These are phyloP conservation scores for Hypsibius dujardini DNA, from an alignment of 1,140 invertebrate species.

Conservation along the genomic window DNA sequence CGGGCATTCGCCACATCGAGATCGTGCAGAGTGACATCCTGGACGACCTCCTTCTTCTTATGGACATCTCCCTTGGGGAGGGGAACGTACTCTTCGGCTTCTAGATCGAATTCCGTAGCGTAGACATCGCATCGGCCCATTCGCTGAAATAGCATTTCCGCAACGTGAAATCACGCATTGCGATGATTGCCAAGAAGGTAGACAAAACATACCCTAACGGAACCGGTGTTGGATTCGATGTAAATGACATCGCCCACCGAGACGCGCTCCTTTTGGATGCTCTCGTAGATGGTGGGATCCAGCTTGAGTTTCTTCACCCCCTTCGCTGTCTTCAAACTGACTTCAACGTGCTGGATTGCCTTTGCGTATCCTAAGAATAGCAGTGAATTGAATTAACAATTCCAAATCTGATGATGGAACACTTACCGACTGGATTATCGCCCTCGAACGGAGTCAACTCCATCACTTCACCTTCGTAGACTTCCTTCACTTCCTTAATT, in stretches of 20 bases:
- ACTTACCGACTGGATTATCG: conserved; percentile 73
- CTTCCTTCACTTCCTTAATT: conserved; percentile 84
- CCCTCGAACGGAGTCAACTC: conserved; percentile 92
- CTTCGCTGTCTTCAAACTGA: conserved; percentile 91
- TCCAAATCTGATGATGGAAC: neutral
- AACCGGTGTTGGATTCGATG: conserved; percentile 92
- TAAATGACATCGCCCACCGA: conserved; percentile 98
- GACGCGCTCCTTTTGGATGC: conserved; percentile 84
- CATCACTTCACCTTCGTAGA: conserved; percentile 98
- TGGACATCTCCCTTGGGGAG: conserved; percentile 98
- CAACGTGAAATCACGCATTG: too few species aligned
- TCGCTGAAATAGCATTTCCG: too few species aligned
- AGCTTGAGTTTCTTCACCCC: conserved; percentile 94
- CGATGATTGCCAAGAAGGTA: too few species aligned
- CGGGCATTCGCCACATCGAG: conserved; percentile 90
- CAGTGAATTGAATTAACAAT: conserved; percentile 20
- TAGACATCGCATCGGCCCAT: conserved; percentile 93
- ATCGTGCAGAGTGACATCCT: conserved; percentile 96
- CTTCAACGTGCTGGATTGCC: conserved; percentile 87
- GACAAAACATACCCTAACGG: conserved; percentile 59
- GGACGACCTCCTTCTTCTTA: conserved; percentile 97
- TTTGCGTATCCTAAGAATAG: conserved; percentile 68
- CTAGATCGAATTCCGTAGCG: conserved; percentile 96
- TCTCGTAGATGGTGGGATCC: conserved; percentile 94
- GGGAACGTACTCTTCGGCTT: conserved; percentile 98